Base-by-base conservation (phyloP, 2,888 invertebrate genomes). In the Thymelicus sylvestris region DNA sequence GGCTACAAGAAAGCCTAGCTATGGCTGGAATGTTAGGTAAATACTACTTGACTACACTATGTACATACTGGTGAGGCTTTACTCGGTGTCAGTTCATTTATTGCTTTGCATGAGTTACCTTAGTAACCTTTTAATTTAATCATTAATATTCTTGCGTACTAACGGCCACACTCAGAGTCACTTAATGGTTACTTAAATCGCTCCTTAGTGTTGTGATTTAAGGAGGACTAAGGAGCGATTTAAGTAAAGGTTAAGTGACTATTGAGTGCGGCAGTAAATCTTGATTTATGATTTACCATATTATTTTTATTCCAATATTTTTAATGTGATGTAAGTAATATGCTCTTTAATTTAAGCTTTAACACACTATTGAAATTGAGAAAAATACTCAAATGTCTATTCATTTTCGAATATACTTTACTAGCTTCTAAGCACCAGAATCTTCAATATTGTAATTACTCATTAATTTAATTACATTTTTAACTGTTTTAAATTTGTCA, bases 11-110 rank as follows among this genome's bases (percentile, higher is more conserved):
- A 89, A 83, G 77, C 93, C 94, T 31, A 85, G 84, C 73, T 94
- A 93, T 78, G 93, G 93, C 75, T 93, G 93, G 93, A 91, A 88
- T 73, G 81, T 91, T 86, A 91, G 94, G 94, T 94, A 94, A 94
- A 86, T 87, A 81, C 64, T 52, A 52, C 39, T n/a, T 47, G 13
- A 76, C 66, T 67, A 74, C 63, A 74, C 74, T 71, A 64, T 74
- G 74, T 75, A 61, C 44, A 47, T 71, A 74, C 76, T 78, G 83
- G 81, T 81, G 79, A 79, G 81, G 82, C 77, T 84, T 82, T 75
- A 77, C 79, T 78, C 69, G 77, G 74, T 76, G 71, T 76, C 74
- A 75, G 38, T 78, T 76, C 72, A 76, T 77, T 76, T 75, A 73
- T 66, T 76, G 79, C 80, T 80, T 81, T 75, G 80, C 81, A 80